Base-by-base conservation (phyloP, 2,888 invertebrate genomes). In the Dicycla oo region DNA sequence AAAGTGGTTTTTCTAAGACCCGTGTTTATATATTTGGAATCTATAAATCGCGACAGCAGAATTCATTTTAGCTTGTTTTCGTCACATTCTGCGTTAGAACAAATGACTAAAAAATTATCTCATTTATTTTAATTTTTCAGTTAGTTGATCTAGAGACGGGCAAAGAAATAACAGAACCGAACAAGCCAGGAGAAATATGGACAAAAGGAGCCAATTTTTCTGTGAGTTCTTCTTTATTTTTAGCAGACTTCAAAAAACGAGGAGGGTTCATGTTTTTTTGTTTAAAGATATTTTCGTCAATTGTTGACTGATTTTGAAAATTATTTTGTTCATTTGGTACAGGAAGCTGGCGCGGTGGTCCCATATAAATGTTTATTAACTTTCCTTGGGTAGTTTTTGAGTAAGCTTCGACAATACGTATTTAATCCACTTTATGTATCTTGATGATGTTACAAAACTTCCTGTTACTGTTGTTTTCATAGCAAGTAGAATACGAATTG, bases 161-260 rank as follows among this genome's bases (percentile, higher is more conserved):
- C 0, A 81, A 83, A n/a, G 93, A 91, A 82, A 89, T 95, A 64
- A 93, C 88, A 3, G 91, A 93, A 73, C 90, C 95, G 0, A 87
- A 91, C 45, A 87, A 90, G 0, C 76, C 89, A 0, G 95, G 95
- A 18, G 94, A 95, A 57, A 1, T 94, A 5, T 93, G 90, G 89
- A 85, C 81, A 1, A 92, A 91, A 75, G 91, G 91, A 11, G 75
- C 82, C 1, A 15, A 81, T n/a, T 93, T 94, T 75, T 38, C 89
- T 64, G 94, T 94, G 82, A 85, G 90, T 87, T 53, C 13, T 53
- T 47, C 1, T 20, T 20, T 30, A 8, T n/a, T 45, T 45, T 13
- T 51, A 20, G 6, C 4, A 4, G 34, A 34, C 4, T 34, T 34
- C 34, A 34, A 34, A 34, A 34, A 34, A 34, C 5, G 34, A 34